Percentiles rank a stretch among this genome's conserved stretches.
These are phyloP conservation scores for Gnatocerus cornutus DNA, from an alignment of 2,888 invertebrate species.

Conservation along the genomic window DNA sequence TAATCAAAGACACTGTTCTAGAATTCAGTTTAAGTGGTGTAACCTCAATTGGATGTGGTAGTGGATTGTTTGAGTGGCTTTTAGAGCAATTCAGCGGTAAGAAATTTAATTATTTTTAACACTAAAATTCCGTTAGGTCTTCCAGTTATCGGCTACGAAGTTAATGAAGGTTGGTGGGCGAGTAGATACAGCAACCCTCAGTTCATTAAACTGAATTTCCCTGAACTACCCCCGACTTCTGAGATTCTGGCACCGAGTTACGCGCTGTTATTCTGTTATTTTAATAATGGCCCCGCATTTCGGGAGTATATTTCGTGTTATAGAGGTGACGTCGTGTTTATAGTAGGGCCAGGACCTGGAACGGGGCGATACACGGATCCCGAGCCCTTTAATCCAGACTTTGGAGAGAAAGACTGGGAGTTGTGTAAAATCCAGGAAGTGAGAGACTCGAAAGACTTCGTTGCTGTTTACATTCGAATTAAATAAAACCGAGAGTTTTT, in stretches of 20 bases:
- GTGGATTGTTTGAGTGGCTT: conserved; percentile 89
- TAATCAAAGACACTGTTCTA: conserved; percentile 72
- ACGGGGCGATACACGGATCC: conserved; percentile 82
- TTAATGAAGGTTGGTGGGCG: conserved; percentile 87
- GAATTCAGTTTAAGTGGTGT: conserved; percentile 72
- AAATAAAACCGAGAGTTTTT: too few relatives aligned
- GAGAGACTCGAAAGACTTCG: conserved; percentile 77
- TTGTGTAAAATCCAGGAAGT: conserved; percentile 76
- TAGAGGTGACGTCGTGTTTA: conserved; percentile 78
- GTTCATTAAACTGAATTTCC: conserved; percentile 79
- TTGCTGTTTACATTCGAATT: conserved; percentile 74
- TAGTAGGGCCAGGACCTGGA: conserved; percentile 82
- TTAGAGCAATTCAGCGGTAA: conserved; percentile 78
- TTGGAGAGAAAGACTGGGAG: conserved; percentile 73
- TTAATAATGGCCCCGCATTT: conserved; percentile 83
- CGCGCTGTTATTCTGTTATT: conserved; percentile 86
- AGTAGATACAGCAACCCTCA: conserved; percentile 83
- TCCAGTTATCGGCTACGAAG: conserved; percentile 80
- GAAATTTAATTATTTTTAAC: not conserved
- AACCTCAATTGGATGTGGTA: conserved; percentile 85
- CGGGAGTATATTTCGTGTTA: conserved; percentile 78
- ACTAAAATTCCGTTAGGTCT: conserved; percentile 55
- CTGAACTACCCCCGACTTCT: conserved; percentile 64
- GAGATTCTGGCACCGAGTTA: conserved; percentile 66
- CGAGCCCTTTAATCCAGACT: conserved; percentile 77